These are phyloP conservation scores for Hirtodrosophila alboralis DNA, from an alignment of 2,888 invertebrate species.

Conservation along the genomic window DNA sequence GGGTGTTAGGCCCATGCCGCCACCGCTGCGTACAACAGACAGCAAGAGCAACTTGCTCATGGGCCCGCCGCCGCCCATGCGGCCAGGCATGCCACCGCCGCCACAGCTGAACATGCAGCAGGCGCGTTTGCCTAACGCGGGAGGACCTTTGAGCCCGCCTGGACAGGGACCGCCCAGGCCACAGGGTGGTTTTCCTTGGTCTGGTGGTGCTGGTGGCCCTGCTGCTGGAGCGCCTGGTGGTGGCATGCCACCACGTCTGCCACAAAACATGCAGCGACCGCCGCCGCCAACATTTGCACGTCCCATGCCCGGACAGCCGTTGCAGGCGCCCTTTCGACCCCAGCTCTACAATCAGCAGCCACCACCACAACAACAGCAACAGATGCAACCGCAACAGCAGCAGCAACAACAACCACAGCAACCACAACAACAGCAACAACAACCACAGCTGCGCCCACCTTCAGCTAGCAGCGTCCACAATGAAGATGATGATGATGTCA, in stretches of 20 bases:
- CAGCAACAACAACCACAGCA: slow-evolving; percentile 67
- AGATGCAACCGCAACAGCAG: slow-evolving; percentile 51
- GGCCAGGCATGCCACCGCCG: slow-evolving; percentile 63
- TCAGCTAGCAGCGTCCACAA: slow-evolving; percentile 67
- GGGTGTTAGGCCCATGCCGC: slow-evolving; percentile 72
- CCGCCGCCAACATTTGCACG: slow-evolving; percentile 70
- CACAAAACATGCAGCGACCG: slow-evolving; percentile 67
- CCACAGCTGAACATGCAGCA: slow-evolving; percentile 76
- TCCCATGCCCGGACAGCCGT: slow-evolving; percentile 69
- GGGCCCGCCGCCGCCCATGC: slow-evolving; percentile 72
- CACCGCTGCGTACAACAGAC: slow-evolving; percentile 84
- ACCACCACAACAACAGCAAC: slow-evolving; percentile 59
- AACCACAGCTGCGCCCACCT: slow-evolving; percentile 60
- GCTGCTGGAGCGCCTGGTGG: slow-evolving; percentile 49
- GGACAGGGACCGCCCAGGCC: slow-evolving; percentile 81
- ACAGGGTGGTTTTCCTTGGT: slow-evolving; percentile 77
- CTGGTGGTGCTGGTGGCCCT: slow-evolving; percentile 25
- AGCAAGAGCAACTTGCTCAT: slow-evolving; percentile 84
- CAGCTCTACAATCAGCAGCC: slow-evolving; percentile 62
- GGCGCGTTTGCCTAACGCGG: slow-evolving; percentile 63
- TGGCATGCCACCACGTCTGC: slow-evolving; percentile 66
- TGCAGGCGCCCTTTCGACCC: slow-evolving; percentile 80
- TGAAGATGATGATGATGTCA: slow-evolving; percentile 83
- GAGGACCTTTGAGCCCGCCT: slow-evolving; percentile 78
- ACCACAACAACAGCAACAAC: slow-evolving; percentile 53